Evolutionary conservation across 2,113 vertebrate genomes (phyloP).

Genomic region (Pterocles orientalis): DNA sequence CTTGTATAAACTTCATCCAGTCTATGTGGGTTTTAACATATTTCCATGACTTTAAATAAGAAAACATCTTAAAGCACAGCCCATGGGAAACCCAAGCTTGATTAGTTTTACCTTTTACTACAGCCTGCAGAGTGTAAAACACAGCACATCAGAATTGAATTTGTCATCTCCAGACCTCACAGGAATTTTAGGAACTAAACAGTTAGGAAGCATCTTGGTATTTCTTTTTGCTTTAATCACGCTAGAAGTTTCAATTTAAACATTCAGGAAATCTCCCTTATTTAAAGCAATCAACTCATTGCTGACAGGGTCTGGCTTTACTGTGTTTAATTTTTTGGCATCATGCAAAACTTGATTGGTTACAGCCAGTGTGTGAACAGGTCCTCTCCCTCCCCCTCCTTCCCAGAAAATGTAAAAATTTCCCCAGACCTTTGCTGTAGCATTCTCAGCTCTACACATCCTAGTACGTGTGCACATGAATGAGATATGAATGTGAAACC

Average conservation of each 20-base stretch:
- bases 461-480: slow-evolving; percentile 1
- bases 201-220: slow-evolving; percentile 83
- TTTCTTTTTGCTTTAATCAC: slow-evolving; percentile 86
- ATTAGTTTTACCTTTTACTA: slow-evolving; percentile 84
- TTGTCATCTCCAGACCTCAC: slow-evolving; percentile 88
- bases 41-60: slow-evolving; percentile 81
- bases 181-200: slow-evolving; percentile 86
- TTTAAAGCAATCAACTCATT: slow-evolving; percentile 85
- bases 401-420: slow-evolving; percentile 31
- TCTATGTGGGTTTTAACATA: slow-evolving; percentile 77
- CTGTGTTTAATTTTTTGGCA: slow-evolving; percentile 83
- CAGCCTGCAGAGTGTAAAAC: slow-evolving; percentile 85
- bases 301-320: slow-evolving; percentile 80
- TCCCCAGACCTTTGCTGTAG: slow-evolving; percentile 51
- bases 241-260: slow-evolving; percentile 85
- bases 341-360: slow-evolving; percentile 80
- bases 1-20: slow-evolving; percentile 76
- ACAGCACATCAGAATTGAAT: slow-evolving; percentile 86
- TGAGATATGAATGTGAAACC: slow-evolving; percentile 4
- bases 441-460: slow-evolving; percentile 4
- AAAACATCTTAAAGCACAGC: slow-evolving; percentile 78
- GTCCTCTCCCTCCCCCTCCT: slow-evolving; percentile 8
- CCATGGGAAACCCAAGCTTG: slow-evolving; percentile 83
- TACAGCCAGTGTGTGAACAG: slow-evolving; percentile 69
- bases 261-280: slow-evolving; percentile 87